Conservation (phyloP, 1,140 invertebrate genomes). For the Panagrolaimus sp. region DNA sequence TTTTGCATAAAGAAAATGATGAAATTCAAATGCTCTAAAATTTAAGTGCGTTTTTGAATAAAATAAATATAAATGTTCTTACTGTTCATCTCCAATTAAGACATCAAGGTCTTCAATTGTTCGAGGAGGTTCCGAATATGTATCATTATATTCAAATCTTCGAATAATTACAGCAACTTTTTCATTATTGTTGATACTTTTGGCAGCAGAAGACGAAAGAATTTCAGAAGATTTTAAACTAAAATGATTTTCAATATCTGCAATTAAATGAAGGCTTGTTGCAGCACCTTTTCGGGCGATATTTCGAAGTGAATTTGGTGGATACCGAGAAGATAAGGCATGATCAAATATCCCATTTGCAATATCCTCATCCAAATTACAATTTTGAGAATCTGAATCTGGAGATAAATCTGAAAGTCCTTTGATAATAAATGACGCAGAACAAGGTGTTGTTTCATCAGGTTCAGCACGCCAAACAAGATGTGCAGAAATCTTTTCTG, state of each 20-base stretch:
- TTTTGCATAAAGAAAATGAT: background rate
- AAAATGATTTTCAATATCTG: constrained; percentile 33
- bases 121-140: background rate
- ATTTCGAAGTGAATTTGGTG: constrained; percentile 29
- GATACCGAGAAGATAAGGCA: background rate
- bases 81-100: constrained; percentile 18
- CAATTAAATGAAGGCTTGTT: constrained; percentile 26
- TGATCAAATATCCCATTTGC: too few relatives aligned
- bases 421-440: too few relatives aligned
- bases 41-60: background rate
- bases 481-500: too few relatives aligned
- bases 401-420: too few relatives aligned
- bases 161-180: constrained; percentile 22
- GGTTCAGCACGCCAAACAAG: too few relatives aligned
- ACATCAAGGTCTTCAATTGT: background rate
- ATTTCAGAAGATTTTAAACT: background rate
- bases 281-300: constrained; percentile 23
- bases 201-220: too few relatives aligned
- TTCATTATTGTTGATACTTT: constrained; percentile 3
- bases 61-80: background rate
- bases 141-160: constrained; percentile 21
- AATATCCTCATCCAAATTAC: too few relatives aligned
- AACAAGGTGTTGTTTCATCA: too few relatives aligned
- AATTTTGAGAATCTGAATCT: too few relatives aligned
- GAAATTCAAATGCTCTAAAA: constrained; percentile 23